phyloP scores from a whole-genome alignment of 2,797 vertebrate genomes.

The Mormyrops boulengeri region DNA sequence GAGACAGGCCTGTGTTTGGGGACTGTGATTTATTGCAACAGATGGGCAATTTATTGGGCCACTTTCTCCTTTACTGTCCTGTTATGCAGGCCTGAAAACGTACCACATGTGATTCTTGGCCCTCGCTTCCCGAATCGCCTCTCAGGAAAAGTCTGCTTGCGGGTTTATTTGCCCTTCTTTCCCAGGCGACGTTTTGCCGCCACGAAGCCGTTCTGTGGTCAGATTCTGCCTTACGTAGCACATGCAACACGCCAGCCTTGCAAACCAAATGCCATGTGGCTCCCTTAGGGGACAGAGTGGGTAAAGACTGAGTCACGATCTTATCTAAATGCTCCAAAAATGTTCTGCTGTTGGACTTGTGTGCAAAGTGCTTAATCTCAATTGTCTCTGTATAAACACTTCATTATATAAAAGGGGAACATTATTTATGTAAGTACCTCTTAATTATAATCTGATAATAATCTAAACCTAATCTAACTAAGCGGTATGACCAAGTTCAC shows the following conservation, averaged over 20 bases:
- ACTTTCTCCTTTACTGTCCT: conserved; percentile 46
- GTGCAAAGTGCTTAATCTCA: not conserved
- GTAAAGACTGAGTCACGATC: not conserved
- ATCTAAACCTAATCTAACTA: not conserved
- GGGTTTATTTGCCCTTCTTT: conserved; percentile 2
- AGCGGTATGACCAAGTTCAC: not conserved
- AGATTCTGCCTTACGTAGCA: not conserved
- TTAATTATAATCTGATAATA: not conserved
- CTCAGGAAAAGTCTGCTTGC: not conserved
- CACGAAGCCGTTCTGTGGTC: not conserved
- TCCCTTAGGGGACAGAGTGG: not conserved
- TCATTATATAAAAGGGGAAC: not conserved
- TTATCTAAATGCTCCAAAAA: not conserved
- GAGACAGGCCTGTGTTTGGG: conserved; percentile 39
- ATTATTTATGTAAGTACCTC: not conserved
- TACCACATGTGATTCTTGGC: conserved; percentile 34
- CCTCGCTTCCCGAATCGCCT: conserved; percentile 36
- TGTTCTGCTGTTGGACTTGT: not conserved
- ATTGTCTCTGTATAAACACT: not conserved
- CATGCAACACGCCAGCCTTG: not conserved
- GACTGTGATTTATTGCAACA: conserved; percentile 55
- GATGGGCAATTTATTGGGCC: conserved; percentile 54
- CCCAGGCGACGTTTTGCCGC: not conserved
- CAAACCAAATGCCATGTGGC: not conserved
- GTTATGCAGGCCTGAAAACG: conserved; percentile 48